Conservation (phyloP, 2,113 vertebrate species). For the Spheniscus mendiculus region DNA sequence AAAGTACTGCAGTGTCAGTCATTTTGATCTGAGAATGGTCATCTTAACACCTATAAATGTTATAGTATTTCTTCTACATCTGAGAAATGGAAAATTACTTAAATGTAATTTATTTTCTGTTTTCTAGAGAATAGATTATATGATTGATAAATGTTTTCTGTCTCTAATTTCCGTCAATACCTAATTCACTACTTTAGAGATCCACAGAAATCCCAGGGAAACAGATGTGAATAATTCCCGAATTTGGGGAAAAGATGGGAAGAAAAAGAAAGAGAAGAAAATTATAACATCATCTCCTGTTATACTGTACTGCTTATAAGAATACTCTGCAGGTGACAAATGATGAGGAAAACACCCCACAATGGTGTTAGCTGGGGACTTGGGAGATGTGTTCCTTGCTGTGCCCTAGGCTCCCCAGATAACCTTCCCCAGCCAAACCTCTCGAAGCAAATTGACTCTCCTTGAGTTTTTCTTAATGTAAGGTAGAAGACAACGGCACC, state of each 20-base stretch:
- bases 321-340: not conserved
- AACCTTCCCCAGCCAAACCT: not conserved
- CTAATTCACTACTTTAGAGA: not conserved
- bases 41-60: not conserved
- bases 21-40: not conserved
- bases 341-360: not conserved
- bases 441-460: not conserved
- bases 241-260: not conserved
- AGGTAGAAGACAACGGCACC: not conserved
- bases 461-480: not conserved
- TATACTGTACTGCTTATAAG: not conserved
- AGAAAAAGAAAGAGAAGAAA: not conserved
- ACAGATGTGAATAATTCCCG: not conserved
- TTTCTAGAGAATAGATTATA: not conserved
- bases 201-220: not conserved
- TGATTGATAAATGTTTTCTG: not conserved
- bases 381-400: not conserved
- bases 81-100: not conserved
- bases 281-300: fast-evolving
- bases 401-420: not conserved
- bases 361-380: not conserved
- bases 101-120: not conserved
- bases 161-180: not conserved
- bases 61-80: not conserved
- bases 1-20: not conserved